phyloP scores from a whole-genome alignment of 2,888 invertebrate genomes.

The Malthinus flaveolus region DNA sequence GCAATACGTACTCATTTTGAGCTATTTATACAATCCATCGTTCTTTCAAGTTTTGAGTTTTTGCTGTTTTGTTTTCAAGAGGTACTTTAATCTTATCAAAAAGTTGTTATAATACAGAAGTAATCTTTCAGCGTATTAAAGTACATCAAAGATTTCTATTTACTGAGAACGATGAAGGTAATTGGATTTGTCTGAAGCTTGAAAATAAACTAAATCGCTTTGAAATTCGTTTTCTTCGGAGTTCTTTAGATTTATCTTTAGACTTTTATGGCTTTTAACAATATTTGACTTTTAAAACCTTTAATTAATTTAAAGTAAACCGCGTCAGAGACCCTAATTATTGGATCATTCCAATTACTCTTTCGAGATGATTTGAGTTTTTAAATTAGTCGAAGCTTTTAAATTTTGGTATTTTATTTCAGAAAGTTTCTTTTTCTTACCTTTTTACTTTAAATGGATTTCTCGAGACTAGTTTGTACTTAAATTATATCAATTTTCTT shows the following conservation, averaged over 20 bases:
- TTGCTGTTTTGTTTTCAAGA: slow-evolving; percentile 17
- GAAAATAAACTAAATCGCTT: slow-evolving; percentile 42
- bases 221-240: slow-evolving; percentile 26
- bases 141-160: slow-evolving; percentile 51
- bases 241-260: slow-evolving; percentile 25
- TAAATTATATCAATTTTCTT: too few species aligned
- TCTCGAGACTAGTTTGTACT: too few species aligned
- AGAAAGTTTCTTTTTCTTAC: too few species aligned
- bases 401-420: too few species aligned
- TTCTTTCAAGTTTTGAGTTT: slow-evolving; percentile 1
- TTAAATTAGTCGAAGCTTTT: too few species aligned
- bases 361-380: too few species aligned
- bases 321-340: slow-evolving; percentile 4
- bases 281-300: slow-evolving; percentile 19
- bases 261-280: slow-evolving; percentile 15
- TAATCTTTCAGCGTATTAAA: slow-evolving; percentile 51
- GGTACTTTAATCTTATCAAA: slow-evolving; percentile 52
- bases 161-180: slow-evolving; percentile 46
- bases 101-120: slow-evolving; percentile 55
- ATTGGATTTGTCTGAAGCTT: slow-evolving; percentile 47
- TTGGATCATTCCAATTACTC: not conserved
- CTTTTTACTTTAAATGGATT: too few species aligned
- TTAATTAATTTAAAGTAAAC: slow-evolving; percentile 18
- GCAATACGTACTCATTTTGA: too few species aligned
- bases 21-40: not conserved